Percentiles rank a stretch among this genome's conserved stretches.
Evolutionary conservation across 2,888 invertebrate species (phyloP).

Genomic region (Scrobipalpa costella): DNA sequence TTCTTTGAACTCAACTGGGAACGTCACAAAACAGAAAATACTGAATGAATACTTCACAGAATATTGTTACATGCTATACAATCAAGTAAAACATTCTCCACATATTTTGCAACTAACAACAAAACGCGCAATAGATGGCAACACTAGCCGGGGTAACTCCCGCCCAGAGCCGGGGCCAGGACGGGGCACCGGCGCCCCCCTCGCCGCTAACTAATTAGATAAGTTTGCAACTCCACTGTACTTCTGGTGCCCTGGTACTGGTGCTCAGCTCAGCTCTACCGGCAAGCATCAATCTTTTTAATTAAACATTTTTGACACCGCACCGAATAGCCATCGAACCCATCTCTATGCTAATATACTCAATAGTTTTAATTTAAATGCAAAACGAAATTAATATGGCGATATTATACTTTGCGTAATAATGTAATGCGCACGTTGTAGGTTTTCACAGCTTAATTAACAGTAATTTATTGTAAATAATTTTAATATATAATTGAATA

Average conservation of each 20-base stretch:
- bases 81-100: too few species aligned
- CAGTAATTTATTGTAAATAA: constrained; percentile 22
- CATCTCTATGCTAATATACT: constrained; percentile 69
- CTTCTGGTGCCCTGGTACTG: constrained; percentile 54
- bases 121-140: background rate
- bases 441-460: constrained; percentile 26
- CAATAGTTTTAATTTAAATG: constrained; percentile 54
- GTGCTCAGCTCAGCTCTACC: constrained; percentile 52
- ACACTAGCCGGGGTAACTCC: constrained; percentile 27
- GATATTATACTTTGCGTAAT: constrained; percentile 16
- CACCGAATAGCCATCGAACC: constrained; percentile 76
- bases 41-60: too few species aligned
- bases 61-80: too few species aligned
- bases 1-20: too few species aligned
- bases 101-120: too few species aligned
- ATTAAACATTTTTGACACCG: constrained; percentile 81
- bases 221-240: constrained; percentile 80
- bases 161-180: constrained; percentile 33
- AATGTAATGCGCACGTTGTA: constrained; percentile 18
- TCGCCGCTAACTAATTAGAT: constrained; percentile 77
- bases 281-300: constrained; percentile 81
- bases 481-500: constrained; percentile 20
- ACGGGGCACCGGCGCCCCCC: constrained; percentile 32
- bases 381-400: constrained; percentile 27
- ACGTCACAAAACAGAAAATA: too few species aligned